Base-by-base conservation (phyloP, 2,113 vertebrate species). In the Hoplias malabaricus region DNA sequence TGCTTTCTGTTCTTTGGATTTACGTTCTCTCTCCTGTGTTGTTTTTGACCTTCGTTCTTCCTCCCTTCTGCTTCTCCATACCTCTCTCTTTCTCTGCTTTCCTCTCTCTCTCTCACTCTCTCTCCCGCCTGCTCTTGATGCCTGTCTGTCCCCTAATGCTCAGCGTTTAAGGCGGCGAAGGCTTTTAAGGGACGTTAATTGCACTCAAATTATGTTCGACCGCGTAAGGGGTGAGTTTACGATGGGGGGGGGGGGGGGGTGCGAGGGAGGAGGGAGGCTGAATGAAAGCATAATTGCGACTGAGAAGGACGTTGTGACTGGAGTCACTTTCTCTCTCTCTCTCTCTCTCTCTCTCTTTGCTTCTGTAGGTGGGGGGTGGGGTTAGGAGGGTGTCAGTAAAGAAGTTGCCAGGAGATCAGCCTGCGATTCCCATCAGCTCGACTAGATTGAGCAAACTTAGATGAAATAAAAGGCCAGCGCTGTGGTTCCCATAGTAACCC, bases 111-210 rank as follows among this genome's bases (percentile, higher is more conserved):
- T 31, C 33, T 3, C 21, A 38, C 57, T 73, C 62, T 57, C 57
- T 31, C 77, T 36, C 73, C 38, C 66, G 48, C 79, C 80, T 69
- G 66, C 66, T 76, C 42, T 63, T 59, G 63, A 14, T 69, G 57
- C 75, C 80, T 84, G 23, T 83, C 86, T 86, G 87, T 84, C 86
- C 85, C 88, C 88, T 91, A 92, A 92, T 92, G 92, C 90, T 82
- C 85, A 77, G 85, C 84, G 82, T 91, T 94, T 90, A 91, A 93
- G 90, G 88, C 87, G 84, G 89, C 85, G 84, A 81, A 86, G 84
- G 92, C 92, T 93, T 93, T 92, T 92, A 92, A 93, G 91, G 90
- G 89, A 90, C 90, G 90, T 94, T 92, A 93, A 93, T 92, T 93
- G 91, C 93, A 91, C 91, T 93, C 91, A 93, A 93, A 93, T 93